Evolutionary conservation across 1,140 invertebrate species (phyloP).

Genomic region (Nephila pilipes): DNA sequence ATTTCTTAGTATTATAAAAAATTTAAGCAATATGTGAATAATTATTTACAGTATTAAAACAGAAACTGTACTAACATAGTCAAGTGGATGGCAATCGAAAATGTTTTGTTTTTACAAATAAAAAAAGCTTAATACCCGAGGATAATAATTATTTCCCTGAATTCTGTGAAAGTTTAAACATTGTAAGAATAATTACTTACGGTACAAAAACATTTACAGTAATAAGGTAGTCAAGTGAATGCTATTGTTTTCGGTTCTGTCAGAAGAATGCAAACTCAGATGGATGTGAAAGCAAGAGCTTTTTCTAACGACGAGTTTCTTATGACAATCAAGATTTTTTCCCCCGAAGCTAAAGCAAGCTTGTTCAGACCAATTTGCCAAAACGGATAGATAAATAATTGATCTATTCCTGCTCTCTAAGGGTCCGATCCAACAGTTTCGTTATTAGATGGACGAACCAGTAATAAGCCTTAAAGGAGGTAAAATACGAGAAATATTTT

Average conservation of each 20-base stretch:
- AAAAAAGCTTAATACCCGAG: too few species aligned
- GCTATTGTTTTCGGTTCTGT: not conserved
- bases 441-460: not conserved
- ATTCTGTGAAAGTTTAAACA: too few species aligned
- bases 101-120: too few species aligned
- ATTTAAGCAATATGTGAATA: too few species aligned
- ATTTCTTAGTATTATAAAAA: too few species aligned
- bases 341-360: not conserved
- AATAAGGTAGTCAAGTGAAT: too few species aligned
- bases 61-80: too few species aligned
- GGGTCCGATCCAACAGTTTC: not conserved
- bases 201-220: not conserved
- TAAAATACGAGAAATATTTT: slow-evolving; percentile 4
- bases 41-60: too few species aligned
- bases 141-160: too few species aligned
- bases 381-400: slow-evolving; percentile 24
- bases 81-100: too few species aligned
- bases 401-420: slow-evolving; percentile 25
- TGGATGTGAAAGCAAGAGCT: not conserved
- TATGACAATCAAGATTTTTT: not conserved
- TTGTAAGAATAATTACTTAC: not conserved
- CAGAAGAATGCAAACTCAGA: not conserved
- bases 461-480: slow-evolving; percentile 16
- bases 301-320: not conserved
- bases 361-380: slow-evolving; percentile 20